phyloP scores from a whole-genome alignment of 2,888 invertebrate species.

The Andrena hattorfiana region DNA sequence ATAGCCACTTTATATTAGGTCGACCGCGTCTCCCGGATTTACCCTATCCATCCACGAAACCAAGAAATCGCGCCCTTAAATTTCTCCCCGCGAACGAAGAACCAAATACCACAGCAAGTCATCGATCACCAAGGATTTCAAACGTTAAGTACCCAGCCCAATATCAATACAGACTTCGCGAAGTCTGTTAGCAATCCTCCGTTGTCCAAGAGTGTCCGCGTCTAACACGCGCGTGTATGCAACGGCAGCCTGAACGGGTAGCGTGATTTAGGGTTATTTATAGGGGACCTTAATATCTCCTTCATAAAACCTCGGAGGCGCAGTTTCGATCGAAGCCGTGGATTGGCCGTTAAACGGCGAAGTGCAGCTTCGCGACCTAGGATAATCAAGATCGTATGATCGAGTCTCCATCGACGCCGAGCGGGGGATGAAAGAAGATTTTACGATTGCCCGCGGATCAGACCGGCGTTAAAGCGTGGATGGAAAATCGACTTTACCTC shows the following conservation, averaged over 20 bases:
- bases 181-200: constrained; percentile 4
- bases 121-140: no score
- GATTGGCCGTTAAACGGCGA: constrained; percentile 37
- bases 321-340: constrained; percentile 24
- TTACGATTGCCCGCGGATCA: constrained; percentile 9
- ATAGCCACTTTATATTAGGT: no score
- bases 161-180: not conserved
- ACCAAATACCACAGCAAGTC: no score
- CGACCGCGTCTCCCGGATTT: no score
- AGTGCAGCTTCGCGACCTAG: constrained; percentile 11
- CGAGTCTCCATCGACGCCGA: constrained; percentile 1
- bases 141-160: no score
- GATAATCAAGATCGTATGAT: constrained; percentile 38
- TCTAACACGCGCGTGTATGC: constrained; percentile 17
- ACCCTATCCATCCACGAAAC: no score
- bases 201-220: constrained; percentile 4
- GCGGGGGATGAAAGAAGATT: constrained; percentile 3
- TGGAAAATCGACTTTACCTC: not conserved
- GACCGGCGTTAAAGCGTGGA: not conserved
- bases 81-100: no score
- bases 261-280: constrained; percentile 51
- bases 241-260: constrained; percentile 40
- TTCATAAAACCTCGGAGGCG: constrained; percentile 33
- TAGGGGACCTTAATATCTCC: constrained; percentile 50
- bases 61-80: no score